These are phyloP conservation scores for Nestor notabilis DNA, from an alignment of 2,113 vertebrate genomes.

Conservation along the genomic window DNA sequence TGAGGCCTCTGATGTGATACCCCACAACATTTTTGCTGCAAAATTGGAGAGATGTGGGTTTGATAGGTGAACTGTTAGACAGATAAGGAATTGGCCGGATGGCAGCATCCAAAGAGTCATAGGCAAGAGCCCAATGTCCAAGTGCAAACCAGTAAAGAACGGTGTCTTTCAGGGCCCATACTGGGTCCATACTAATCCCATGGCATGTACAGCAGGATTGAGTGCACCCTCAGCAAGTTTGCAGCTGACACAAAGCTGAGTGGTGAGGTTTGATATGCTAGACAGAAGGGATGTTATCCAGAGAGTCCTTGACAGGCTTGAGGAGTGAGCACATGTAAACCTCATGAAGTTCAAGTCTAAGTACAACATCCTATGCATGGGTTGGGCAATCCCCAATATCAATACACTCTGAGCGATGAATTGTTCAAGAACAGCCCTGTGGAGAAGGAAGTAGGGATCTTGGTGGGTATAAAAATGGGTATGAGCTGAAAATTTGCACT, in stretches of 20 bases:
- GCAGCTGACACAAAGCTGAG: neutral
- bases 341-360: neutral
- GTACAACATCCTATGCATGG: neutral
- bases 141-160: neutral
- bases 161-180: neutral
- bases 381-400: neutral
- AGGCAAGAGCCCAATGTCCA: neutral
- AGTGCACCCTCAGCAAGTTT: neutral
- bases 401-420: neutral
- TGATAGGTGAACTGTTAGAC: neutral
- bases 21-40: neutral
- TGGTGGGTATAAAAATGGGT: neutral
- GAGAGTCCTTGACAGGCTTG: neutral
- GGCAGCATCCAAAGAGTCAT: neutral
- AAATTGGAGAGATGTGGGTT: neutral
- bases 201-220: neutral
- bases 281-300: neutral
- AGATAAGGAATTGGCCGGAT: accelerated
- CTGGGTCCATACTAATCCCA: neutral
- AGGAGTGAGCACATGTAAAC: neutral
- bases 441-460: neutral
- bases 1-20: neutral
- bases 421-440: neutral
- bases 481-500: accelerated
- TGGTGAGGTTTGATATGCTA: neutral